Evolutionary conservation across 35 echinoderm and acorn worm species (phyloP).

Genomic region (Eucidaris tribuloides): DNA sequence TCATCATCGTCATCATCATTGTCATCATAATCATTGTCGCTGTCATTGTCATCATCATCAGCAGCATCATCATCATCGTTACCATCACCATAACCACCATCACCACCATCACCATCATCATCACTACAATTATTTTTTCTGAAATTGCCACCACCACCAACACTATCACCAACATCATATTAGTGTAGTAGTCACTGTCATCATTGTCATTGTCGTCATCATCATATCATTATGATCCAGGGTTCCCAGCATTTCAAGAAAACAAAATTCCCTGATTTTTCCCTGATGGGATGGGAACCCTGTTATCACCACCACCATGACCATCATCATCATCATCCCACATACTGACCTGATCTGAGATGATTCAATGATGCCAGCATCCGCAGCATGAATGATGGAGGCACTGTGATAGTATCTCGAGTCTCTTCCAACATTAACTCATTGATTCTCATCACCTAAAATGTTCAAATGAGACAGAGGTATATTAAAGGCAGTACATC

Average conservation of each 20-base stretch:
- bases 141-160: not conserved
- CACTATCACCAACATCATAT: not conserved
- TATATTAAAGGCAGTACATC: too few species aligned
- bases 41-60: too few species aligned
- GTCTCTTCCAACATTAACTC: constrained; percentile 99
- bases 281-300: too few species aligned
- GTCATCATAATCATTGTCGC: not conserved
- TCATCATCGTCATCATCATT: too few species aligned
- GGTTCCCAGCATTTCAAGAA: too few species aligned
- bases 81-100: not conserved
- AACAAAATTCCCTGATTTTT: too few species aligned
- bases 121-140: not conserved
- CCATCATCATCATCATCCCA: not conserved
- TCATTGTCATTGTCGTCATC: not conserved
- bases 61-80: not conserved
- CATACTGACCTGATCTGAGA: constrained; percentile 76
- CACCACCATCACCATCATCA: not conserved
- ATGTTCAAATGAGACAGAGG: too few species aligned
- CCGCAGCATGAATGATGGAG: constrained; percentile 94
- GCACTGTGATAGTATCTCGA: constrained; percentile 96
- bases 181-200: not conserved
- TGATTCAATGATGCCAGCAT: constrained; percentile 96
- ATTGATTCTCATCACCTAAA: constrained; percentile 98
- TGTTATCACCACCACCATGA: not conserved
- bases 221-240: too few species aligned